These are phyloP conservation scores for Malurus cyaneus DNA, from an alignment of 2,113 vertebrate genomes.

Conservation along the genomic window DNA sequence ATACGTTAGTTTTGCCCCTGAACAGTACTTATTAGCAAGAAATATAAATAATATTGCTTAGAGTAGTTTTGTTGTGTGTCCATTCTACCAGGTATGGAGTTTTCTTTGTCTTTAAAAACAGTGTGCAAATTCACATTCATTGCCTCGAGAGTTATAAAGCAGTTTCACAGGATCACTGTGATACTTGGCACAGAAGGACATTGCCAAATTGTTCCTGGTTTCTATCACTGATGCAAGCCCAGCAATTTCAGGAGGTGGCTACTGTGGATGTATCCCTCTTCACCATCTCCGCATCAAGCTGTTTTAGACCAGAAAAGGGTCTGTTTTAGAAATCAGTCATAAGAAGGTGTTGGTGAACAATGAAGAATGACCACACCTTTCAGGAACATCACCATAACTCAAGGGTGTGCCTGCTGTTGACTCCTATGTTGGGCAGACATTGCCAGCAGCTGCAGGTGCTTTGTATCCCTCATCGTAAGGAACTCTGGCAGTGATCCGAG, in stretches of 20 bases:
- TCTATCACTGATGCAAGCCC: not conserved
- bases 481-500: not conserved
- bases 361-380: not conserved
- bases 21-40: not conserved
- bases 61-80: not conserved
- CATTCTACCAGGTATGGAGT: not conserved
- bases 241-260: not conserved
- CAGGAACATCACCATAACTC: not conserved
- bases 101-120: not conserved
- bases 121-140: not conserved
- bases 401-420: not conserved
- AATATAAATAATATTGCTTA: not conserved
- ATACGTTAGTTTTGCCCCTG: not conserved
- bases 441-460: not conserved
- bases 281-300: not conserved
- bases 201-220: not conserved
- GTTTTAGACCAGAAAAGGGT: not conserved
- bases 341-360: not conserved
- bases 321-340: not conserved
- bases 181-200: not conserved
- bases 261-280: not conserved
- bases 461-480: not conserved
- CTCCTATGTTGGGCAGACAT: fast-evolving
- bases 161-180: not conserved
- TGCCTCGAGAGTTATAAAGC: not conserved